Percentiles rank a stretch among this genome's conserved stretches.
Conservation (phyloP, 2,888 invertebrate genomes). For the Plutella xylostella region DNA sequence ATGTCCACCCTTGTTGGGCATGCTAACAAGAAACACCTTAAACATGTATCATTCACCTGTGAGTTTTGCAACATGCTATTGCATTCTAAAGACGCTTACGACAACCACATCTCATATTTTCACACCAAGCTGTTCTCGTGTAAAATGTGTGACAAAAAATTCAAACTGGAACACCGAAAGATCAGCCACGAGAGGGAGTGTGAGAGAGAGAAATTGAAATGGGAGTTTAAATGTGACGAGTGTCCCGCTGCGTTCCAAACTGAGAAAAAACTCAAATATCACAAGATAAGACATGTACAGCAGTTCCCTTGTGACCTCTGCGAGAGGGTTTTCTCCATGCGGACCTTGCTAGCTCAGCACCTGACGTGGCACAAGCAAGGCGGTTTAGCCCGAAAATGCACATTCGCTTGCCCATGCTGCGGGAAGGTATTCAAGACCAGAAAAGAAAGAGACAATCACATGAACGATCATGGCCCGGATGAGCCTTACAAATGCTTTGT, state of each 20-base stretch:
- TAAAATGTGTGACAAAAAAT: not conserved
- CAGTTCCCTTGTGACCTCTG: not conserved
- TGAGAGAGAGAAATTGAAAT: not conserved
- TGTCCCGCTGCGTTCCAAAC: not conserved
- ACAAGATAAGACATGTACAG: not conserved
- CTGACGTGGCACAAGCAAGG: not conserved
- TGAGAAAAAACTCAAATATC: not conserved
- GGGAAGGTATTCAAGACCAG: not conserved
- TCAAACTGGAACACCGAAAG: not conserved
- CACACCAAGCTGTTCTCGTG: not conserved
- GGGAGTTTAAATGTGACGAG: not conserved
- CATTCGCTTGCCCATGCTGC: not conserved
- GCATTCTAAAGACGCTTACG: not conserved
- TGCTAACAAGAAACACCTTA: not conserved
- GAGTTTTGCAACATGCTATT: not conserved
- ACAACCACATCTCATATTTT: not conserved
- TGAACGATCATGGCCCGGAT: not conserved
- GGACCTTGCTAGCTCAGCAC: not conserved
- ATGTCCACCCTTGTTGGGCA: no score
- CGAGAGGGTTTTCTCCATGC: not conserved
- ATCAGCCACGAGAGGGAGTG: not conserved
- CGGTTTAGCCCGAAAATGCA: not conserved
- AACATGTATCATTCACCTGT: not conserved
- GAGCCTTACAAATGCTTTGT: not conserved
- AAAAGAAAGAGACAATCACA: not conserved